Evolutionary conservation across 1,140 invertebrate species (phyloP).

Genomic region (Asobara japonica): DNA sequence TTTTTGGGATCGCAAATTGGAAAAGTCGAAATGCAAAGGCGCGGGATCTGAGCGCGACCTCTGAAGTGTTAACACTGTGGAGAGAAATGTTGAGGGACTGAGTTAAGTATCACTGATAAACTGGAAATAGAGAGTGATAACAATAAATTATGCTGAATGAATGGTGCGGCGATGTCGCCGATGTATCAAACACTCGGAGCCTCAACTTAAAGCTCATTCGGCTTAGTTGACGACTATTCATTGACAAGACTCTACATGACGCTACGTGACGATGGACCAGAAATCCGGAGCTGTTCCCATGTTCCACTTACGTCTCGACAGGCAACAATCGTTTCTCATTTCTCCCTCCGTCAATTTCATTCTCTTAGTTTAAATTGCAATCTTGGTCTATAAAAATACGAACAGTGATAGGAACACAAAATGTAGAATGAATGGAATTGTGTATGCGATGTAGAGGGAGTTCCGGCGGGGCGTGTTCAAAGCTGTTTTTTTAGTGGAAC

Average conservation of each 20-base stretch:
- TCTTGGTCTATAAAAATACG: neutral
- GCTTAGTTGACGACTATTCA: constrained; percentile 64
- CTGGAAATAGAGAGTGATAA: constrained; percentile 58
- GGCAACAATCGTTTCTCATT: constrained; percentile 20
- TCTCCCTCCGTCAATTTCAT: neutral
- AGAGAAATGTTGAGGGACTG: neutral
- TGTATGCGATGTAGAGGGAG: no score
- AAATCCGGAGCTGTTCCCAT: constrained; percentile 63
- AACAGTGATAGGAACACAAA: neutral
- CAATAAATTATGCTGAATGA: constrained; percentile 63
- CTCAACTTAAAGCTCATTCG: constrained; percentile 61
- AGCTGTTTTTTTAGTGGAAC: no score
- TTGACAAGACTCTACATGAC: constrained; percentile 57
- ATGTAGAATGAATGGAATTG: no score
- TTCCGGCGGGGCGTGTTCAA: no score
- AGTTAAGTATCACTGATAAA: constrained; percentile 56
- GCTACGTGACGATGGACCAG: constrained; percentile 60
- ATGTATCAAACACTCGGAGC: constrained; percentile 56
- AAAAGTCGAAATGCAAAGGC: neutral
- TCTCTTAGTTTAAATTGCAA: no score
- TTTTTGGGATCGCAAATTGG: no score
- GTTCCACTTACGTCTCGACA: constrained; percentile 51
- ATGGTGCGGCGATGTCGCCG: constrained; percentile 63
- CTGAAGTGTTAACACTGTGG: no score
- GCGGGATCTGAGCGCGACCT: no score